Base-by-base conservation (phyloP, 2,797 vertebrate species). In the Danio kyathit region DNA sequence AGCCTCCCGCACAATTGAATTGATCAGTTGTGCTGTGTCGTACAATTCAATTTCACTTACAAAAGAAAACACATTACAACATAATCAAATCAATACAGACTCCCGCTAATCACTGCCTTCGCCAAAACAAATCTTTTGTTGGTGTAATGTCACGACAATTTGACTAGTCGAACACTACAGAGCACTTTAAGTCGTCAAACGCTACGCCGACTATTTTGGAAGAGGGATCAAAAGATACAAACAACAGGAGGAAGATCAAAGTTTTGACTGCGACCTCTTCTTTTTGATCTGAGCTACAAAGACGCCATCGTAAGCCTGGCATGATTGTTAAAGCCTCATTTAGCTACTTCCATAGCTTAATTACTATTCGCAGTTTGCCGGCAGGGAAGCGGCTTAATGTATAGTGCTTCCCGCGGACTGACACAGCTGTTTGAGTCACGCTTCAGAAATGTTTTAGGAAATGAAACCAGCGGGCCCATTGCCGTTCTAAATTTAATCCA, bases 271-370 rank as follows among this genome's bases (percentile, higher is more conserved):
- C 67, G 46, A 71, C 67, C 19, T 14, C 49, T 44, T 71, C 38
- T 12, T 60, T 69, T 48, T 49, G 19, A 63, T 51, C 49, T 63
- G n/a, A 54, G 67, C 66, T 83, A 83, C 60, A 65, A 63, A 71
- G 59, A 71, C 4, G n/a, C 5, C 46, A 84, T 83, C 80, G 82
- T 41, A 56, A 70, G 81, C 60, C 48, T 79, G 21, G 43, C 43
- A 57, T 46, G 83, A 88, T 79, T 83, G 74, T 87, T 82, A 85
- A 81, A 84, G 82, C 65, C 64, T 87, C 82, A 85, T 89, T 86
- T 88, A 87, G 87, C 72, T 69, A 43, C 84, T 82, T 87, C 74
- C 83, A 79, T 66, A 51, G 61, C 83, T 86, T 87, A 89, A 89
- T 89, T 88, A 86, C 84, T 75, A 85, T 80, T 74, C 74, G 48